phyloP scores from a whole-genome alignment of 2,113 vertebrate genomes.

The Ptilorrhoa leucosticta region DNA sequence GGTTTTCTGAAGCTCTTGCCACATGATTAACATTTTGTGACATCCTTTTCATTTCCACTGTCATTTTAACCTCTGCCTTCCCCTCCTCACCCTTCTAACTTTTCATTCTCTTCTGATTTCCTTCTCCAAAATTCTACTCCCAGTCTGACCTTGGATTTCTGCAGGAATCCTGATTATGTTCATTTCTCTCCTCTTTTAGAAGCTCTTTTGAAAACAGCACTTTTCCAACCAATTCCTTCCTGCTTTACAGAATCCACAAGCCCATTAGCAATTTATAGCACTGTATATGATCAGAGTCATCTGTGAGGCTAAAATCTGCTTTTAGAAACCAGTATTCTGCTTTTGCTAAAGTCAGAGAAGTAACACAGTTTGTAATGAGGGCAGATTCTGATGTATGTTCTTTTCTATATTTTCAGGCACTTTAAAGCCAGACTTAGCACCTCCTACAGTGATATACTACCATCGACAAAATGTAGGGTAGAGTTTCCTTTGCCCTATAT shows the following conservation, averaged over 20 bases:
- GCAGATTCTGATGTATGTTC: slow-evolving; percentile 3
- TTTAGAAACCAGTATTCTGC: slow-evolving; percentile 37
- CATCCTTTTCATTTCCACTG: background rate
- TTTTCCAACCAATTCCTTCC: slow-evolving; percentile 51
- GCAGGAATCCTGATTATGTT: background rate
- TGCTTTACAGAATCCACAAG: slow-evolving; percentile 26
- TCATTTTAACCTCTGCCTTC: background rate
- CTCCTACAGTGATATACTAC: background rate
- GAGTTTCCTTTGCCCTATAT: background rate
- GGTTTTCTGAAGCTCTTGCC: background rate
- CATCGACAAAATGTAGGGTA: background rate
- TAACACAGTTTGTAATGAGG: slow-evolving; percentile 12
- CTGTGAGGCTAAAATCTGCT: slow-evolving; percentile 13
- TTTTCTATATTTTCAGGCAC: slow-evolving; percentile 26
- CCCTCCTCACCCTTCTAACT: background rate
- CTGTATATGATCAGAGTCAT: slow-evolving; percentile 25
- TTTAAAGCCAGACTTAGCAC: slow-evolving; percentile 24
- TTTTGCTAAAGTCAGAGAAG: slow-evolving; percentile 6
- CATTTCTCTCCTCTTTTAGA: background rate
- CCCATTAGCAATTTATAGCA: slow-evolving; percentile 54
- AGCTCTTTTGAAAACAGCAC: slow-evolving; percentile 21
- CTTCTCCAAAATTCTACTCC: background rate
- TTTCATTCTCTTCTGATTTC: background rate
- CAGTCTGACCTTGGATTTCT: slow-evolving; percentile 30
- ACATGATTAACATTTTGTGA: background rate